phyloP scores from a whole-genome alignment of 2,113 vertebrate genomes.

The Motacilla alba region DNA sequence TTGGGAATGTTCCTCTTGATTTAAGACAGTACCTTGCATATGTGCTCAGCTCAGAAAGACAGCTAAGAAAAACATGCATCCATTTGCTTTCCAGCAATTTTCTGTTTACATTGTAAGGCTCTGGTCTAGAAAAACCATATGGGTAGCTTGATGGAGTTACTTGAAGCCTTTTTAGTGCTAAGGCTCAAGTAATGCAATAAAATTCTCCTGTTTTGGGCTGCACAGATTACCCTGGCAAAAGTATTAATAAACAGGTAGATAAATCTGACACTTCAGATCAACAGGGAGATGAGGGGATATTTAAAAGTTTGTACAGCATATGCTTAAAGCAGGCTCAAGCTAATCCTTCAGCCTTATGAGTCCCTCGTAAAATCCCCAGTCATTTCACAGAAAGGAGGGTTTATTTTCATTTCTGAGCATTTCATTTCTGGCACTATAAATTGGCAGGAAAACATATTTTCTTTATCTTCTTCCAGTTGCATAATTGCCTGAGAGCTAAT shows the following conservation, averaged over 20 bases:
- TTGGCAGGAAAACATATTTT: background rate
- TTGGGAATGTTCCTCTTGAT: background rate
- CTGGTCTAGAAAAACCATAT: background rate
- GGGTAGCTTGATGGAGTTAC: background rate
- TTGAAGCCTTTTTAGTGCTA: background rate
- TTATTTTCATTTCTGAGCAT: constrained; percentile 27
- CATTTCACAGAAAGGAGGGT: background rate
- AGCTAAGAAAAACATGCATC: background rate
- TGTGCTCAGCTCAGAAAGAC: background rate
- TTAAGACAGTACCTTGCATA: background rate
- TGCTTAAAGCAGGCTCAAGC: background rate
- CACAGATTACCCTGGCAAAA: background rate
- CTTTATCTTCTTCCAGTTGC: constrained; percentile 37
- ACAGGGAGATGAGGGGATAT: background rate
- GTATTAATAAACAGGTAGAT: background rate
- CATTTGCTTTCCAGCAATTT: background rate
- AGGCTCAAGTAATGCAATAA: background rate
- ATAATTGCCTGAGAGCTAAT: background rate
- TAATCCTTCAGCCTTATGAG: background rate
- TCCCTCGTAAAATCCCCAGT: background rate
- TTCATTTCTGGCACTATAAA: background rate
- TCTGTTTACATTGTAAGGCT: background rate
- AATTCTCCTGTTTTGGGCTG: background rate
- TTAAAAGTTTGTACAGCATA: background rate
- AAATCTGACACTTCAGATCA: background rate